Conservation (phyloP, 2,797 vertebrate genomes). For the Toxotes lorentzi region DNA sequence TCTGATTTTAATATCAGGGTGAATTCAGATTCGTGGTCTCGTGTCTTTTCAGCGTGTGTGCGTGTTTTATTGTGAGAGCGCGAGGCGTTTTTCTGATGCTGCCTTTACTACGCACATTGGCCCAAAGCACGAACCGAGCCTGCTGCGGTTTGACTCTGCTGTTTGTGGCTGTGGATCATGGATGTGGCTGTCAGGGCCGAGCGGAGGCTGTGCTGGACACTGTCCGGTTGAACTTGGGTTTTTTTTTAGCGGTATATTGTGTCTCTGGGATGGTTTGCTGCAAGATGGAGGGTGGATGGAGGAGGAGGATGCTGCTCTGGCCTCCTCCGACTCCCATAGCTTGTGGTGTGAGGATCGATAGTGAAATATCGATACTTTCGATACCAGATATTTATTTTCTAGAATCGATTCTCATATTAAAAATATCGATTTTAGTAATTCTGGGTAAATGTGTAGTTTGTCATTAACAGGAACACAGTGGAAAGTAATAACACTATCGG, state of each 20-base stretch:
- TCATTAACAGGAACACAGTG: no score
- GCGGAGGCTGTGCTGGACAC: rapidly evolving
- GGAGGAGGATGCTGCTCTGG: constrained; percentile 44
- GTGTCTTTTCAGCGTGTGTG: background rate
- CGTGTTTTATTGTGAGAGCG: constrained; percentile 38
- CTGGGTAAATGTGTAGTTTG: no score
- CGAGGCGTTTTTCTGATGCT: constrained; percentile 51
- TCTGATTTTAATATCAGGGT: rapidly evolving
- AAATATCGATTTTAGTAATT: no score
- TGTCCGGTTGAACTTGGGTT: rapidly evolving
- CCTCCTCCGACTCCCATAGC: constrained; percentile 30
- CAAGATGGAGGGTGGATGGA: constrained; percentile 74
- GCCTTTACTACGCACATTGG: constrained; percentile 67
- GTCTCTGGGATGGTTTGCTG: constrained; percentile 19
- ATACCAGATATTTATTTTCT: no score
- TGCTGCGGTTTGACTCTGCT: rapidly evolving
- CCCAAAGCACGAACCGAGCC: background rate
- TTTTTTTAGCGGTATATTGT: background rate
- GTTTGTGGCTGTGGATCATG: rapidly evolving
- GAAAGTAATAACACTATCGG: no score
- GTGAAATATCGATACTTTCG: no score
- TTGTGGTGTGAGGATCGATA: no score
- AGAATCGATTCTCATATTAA: no score
- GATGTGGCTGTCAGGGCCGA: rapidly evolving
- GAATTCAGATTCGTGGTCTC: rapidly evolving